These are phyloP conservation scores for Cavia porcellus DNA, from an alignment of 2,113 vertebrate genomes.

Conservation along the genomic window DNA sequence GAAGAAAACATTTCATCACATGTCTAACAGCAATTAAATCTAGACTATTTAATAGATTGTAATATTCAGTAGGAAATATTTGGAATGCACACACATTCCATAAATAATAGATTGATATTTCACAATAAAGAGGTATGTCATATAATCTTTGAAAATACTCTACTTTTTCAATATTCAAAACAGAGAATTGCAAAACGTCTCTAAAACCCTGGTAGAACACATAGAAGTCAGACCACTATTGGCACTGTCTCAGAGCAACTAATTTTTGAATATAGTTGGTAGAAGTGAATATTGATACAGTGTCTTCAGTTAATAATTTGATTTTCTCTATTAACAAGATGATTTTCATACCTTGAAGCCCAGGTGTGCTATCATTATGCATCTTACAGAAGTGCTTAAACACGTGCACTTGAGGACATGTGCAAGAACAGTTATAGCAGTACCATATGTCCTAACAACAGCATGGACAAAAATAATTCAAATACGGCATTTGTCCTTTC, in stretches of 20 bases:
- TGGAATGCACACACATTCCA: background rate
- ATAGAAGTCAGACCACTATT: background rate
- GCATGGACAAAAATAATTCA: background rate
- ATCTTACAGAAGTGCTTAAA: background rate
- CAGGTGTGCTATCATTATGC: background rate
- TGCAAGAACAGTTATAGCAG: background rate
- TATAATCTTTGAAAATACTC: background rate
- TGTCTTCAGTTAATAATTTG: background rate
- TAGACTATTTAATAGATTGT: background rate
- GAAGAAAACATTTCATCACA: background rate
- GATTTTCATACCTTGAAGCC: background rate
- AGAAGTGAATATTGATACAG: background rate
- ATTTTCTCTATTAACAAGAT: background rate
- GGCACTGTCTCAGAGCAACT: background rate
- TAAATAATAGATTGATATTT: background rate
- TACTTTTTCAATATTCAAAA: background rate
- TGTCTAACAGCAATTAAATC: background rate
- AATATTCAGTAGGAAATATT: background rate
- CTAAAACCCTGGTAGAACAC: background rate
- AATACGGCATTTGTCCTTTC: background rate
- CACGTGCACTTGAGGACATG: background rate
- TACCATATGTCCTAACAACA: background rate
- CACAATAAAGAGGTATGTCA: background rate
- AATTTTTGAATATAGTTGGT: background rate
- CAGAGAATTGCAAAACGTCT: background rate